Evolutionary conservation across 2,113 vertebrate genomes (phyloP).

Genomic region (Pampusana beccarii): DNA sequence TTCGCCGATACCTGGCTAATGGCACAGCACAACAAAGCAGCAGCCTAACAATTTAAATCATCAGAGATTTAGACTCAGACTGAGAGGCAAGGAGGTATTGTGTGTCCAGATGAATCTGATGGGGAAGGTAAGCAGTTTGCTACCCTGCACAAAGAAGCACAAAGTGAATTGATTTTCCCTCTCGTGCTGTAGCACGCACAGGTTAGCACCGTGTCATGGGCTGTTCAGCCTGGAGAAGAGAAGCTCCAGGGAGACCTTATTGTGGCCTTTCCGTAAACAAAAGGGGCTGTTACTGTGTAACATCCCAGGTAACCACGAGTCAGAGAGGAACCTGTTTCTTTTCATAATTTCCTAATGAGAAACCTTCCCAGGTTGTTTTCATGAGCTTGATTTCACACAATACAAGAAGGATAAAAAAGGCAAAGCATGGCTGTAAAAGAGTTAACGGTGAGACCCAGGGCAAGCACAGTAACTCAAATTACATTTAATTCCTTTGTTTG

Average conservation of each 20-base stretch:
- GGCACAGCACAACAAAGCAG: background rate
- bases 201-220: background rate
- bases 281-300: background rate
- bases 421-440: background rate
- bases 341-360: background rate
- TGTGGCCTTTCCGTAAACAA: too few relatives aligned
- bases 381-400: background rate
- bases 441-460: background rate
- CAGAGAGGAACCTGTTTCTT: background rate
- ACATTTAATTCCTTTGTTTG: background rate
- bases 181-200: background rate
- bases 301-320: background rate
- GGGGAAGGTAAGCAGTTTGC: background rate
- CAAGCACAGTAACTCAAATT: background rate
- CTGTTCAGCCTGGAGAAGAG: background rate
- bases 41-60: background rate
- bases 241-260: too few relatives aligned
- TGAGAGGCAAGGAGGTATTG: background rate
- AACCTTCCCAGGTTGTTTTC: background rate
- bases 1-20: background rate
- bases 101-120: background rate
- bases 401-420: background rate
- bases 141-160: background rate
- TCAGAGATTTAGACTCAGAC: background rate
- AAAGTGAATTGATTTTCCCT: background rate